Conservation (phyloP, 2,113 vertebrate genomes). For the Apodemus sylvaticus region DNA sequence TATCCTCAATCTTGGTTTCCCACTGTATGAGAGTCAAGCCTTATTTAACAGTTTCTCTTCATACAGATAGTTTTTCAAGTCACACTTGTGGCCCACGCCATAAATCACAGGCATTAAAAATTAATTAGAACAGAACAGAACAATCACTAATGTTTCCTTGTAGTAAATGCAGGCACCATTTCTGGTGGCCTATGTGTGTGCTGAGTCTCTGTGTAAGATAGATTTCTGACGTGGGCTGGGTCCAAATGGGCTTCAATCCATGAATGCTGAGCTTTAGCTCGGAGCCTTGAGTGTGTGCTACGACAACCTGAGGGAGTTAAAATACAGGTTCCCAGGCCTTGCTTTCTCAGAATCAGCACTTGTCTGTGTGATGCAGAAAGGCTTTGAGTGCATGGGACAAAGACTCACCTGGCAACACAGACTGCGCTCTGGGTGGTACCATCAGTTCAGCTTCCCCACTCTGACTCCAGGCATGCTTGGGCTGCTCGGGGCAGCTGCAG, state of each 20-base stretch:
- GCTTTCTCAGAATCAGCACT: rapidly evolving
- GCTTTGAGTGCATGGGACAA: rapidly evolving
- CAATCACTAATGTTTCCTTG: neutral
- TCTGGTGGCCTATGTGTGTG: neutral
- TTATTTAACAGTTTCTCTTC: neutral
- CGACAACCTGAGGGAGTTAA: neutral
- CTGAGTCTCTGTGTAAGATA: neutral
- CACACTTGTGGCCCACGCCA: neutral
- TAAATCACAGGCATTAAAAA: neutral
- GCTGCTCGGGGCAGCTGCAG: neutral
- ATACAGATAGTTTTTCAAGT: neutral
- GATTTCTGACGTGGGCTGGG: neutral
- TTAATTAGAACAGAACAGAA: neutral
- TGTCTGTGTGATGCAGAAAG: neutral
- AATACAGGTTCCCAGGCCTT: neutral
- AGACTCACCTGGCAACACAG: neutral
- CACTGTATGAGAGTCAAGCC: neutral
- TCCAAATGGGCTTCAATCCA: neutral
- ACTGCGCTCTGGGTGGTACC: too few species aligned
- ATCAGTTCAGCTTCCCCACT: neutral
- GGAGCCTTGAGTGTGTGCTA: neutral
- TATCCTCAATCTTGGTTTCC: neutral
- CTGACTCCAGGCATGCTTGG: neutral
- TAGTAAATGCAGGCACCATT: neutral
- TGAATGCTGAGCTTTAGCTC: neutral